Base-by-base conservation (phyloP, 2,797 vertebrate genomes). In the Cyprinodon diabolis region DNA sequence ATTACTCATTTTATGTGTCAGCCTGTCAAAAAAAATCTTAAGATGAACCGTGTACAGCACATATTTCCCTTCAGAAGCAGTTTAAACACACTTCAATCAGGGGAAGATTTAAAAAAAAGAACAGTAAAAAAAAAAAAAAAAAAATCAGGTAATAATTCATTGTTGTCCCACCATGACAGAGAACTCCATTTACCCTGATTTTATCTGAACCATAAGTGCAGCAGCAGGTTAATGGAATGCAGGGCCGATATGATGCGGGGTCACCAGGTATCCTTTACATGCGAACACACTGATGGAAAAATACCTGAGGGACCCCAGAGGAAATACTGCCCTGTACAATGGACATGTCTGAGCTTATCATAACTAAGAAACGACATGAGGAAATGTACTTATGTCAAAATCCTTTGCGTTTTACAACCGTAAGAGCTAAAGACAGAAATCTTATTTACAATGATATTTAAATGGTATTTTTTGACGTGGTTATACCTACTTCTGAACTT, bases 181-280 rank as follows among this genome's bases (percentile, higher is more conserved):
- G 45, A 78, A 70, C 70, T 76, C 77, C 6, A 25, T 84, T 70
- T 84, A 74, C 21, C 71, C 85, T 84, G 89, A 92, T 91, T 81
- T 85, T 84, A 92, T 91, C 89, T 80, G 60, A 81, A 69, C 45
- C 40, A 25, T 57, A 45, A 87, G 80, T 86, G 78, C 82, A 73
- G 67, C 68, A 37, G 68, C 23, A 30, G 75, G 66, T 69, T 57
- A 68, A 84, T 78, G 81, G 81, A 84, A 89, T 87, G 80, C 68
- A 49, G 17, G 10, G 10, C 1, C 1, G 7, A 47, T 81, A 35
- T 65, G 55, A 45, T 47, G 69, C 57, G 49, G 72, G 77, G 77
- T 81, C 0, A 8, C 48, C 68, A 65, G 66, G 23, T 54, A 35
- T 74, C 57, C 56, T 69, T 56, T 54, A 57, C 57, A 79, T 47